Base-by-base conservation (phyloP, 2,888 invertebrate genomes). In the Zygothrica quintamaculata region DNA sequence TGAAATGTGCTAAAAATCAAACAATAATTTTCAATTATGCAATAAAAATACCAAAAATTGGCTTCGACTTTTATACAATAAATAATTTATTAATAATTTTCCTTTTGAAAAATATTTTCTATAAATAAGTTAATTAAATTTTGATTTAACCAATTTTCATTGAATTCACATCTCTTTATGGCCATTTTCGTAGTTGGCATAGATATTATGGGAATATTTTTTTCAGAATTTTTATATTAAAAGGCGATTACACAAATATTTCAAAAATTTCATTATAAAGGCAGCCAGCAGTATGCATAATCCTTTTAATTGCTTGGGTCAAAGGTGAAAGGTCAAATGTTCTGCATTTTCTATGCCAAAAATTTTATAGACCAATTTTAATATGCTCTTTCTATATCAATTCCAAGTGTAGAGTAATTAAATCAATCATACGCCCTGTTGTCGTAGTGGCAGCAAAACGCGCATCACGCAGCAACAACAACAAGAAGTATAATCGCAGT, bases 361-460 rank as follows among this genome's bases (percentile, higher is more conserved):
- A 58, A 36, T 36, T 36, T 1, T 13, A 16, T 22, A 26, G 29
- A 12, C 11, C 29, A 11, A 22, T 25, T 40, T 44, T 42, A 50
- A 40, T 3, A 22, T 50, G 69, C 61, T 15, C 25, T 46, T 11
- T n/a, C 13, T 13, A 44, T 56, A 67, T 53, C 53, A 84, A 77
- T 56, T 67, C 62, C 70, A 56, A 51, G 47, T 74, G 77, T 56
- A 75, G 62, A 59, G 64, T 80, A 82, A 86, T 82, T 82, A 82
- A 86, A 82, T 82, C 82, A 82, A 82, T 82, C 82, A 82, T 69
- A 77, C 87, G 84, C 66, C 65, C 65, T 40, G 55, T 67, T 57
- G 61, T 61, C 65, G 56, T 67, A 59, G 61, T 61, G 68, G 56
- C 67, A 61, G 62, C 44, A 53, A 69, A 69, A 22, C 51, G 74